A percentile compares a stretch with the other conserved stretches of the same genome.
These are phyloP conservation scores for Zootermopsis nevadensis DNA, from an alignment of 2,888 invertebrate species.

Conservation along the genomic window DNA sequence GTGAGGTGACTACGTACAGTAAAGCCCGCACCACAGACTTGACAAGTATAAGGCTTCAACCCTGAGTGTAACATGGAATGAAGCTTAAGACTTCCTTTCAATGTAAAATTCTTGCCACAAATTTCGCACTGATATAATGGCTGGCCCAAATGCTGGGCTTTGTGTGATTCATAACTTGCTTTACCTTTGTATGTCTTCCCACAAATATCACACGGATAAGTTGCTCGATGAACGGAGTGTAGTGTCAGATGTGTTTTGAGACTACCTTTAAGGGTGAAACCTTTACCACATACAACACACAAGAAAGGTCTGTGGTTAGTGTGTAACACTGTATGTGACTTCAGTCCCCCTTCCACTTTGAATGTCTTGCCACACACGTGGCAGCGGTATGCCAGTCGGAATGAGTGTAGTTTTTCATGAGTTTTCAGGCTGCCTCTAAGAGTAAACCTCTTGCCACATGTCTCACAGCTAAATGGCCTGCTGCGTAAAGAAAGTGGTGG, in stretches of 20 bases:
- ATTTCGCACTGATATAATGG: slow-evolving; percentile 19
- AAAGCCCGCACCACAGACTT: slow-evolving; percentile 20
- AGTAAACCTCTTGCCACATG: slow-evolving; percentile 27
- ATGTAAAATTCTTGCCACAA: slow-evolving; percentile 30
- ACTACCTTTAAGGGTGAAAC: slow-evolving; percentile 34
- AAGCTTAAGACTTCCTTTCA: slow-evolving; percentile 29
- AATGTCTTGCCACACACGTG: slow-evolving; percentile 33
- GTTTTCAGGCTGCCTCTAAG: slow-evolving; percentile 29
- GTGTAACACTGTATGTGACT: slow-evolving; percentile 21
- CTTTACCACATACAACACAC: slow-evolving; percentile 29
- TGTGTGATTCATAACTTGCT: slow-evolving; percentile 32
- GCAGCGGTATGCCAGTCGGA: slow-evolving; percentile 2
- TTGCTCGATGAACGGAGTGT: slow-evolving; percentile 29
- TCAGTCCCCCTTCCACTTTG: slow-evolving; percentile 35
- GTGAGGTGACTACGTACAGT: slow-evolving; percentile 33
- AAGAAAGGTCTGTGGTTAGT: slow-evolving; percentile 28
- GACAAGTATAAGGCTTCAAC: slow-evolving; percentile 10
- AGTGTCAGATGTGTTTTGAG: slow-evolving; percentile 29
- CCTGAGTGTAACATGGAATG: slow-evolving; percentile 29
- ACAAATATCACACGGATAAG: slow-evolving; percentile 28
- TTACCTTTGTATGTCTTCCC: slow-evolving; percentile 28
- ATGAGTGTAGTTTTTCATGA: slow-evolving; percentile 29
- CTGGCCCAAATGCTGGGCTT: slow-evolving; percentile 29
- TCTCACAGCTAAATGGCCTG: slow-evolving; percentile 23
- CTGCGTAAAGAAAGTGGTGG: slow-evolving; percentile 14